Evolutionary conservation across 2,797 vertebrate genomes (phyloP), one percentile per base, ranked within the genome.

Genomic region (Peromyscus eremicus): DNA sequence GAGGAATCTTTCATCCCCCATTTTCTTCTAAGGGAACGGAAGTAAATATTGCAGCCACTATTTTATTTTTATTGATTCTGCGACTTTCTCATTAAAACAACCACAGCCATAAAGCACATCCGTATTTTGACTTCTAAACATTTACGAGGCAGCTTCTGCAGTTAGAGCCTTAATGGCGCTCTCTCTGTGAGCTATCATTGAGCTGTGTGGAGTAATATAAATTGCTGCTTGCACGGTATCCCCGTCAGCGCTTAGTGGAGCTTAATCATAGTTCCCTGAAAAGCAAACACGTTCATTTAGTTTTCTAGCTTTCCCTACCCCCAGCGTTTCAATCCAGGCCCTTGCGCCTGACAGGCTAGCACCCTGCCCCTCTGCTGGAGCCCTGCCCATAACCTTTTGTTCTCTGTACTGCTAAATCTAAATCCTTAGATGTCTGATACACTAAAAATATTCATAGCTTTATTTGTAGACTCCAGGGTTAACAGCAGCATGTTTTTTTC

Each of bases 51-150:
- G 34, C 43, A 94, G 52, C 64, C 91, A 84, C 43, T 62, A 49
- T 17, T 95, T 96, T 73, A 84, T 21, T 94, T 92, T 97, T 91
- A 96, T 81, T 93, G 66, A 81, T 89, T 93, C 52, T 93, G 0
- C 94, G 71, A 66, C 29, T 70, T 96, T 92, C 83, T 62, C 43
- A 93, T 88, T 94, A 82, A 95, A 96, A 43, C 29, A 90, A 34
- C 75, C 21, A 46, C 92, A 52, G 93, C 62, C 2, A 5, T 82
- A 92, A 94, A 49, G 34, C 49, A 81, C 21, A 57, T 92, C 80
- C n/a, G 34, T 82, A 73, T 87, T 95, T 92, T 82, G 57, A 84
- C 62, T 91, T 95, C 5, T 86, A 7, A 83, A 52, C 64, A 77
- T 93, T 89, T 85, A 79, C 12, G 62, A 92, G 60, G 81, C 81